Percentiles rank a stretch among this genome's conserved stretches.
Conservation (phyloP, 2,888 invertebrate species). For the Diachrysia chrysitis region DNA sequence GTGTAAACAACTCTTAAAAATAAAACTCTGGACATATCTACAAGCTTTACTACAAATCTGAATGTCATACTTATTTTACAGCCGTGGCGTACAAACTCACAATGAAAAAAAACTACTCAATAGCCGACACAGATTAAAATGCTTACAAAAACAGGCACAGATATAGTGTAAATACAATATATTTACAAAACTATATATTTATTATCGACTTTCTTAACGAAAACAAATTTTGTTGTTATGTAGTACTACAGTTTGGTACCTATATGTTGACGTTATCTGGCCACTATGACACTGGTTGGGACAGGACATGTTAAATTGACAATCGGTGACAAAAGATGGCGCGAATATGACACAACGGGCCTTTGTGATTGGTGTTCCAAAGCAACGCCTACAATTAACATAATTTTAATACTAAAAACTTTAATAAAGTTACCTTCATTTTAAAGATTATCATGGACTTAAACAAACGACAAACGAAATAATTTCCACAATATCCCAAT, state of each 20-base stretch:
- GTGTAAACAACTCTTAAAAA: conserved; percentile 15
- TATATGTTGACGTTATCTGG: conserved; percentile 9
- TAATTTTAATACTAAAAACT: background rate
- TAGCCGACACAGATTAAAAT: conserved; percentile 41
- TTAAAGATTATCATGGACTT: background rate
- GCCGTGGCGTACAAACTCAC: conserved; percentile 35
- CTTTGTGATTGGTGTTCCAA: background rate
- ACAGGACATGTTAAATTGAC: background rate
- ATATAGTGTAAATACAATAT: conserved; percentile 46
- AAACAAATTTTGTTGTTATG: conserved; percentile 24
- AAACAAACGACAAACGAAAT: background rate
- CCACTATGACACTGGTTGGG: background rate
- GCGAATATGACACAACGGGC: background rate
- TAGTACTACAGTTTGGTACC: conserved; percentile 16
- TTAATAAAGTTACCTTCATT: background rate
- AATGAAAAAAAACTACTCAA: conserved; percentile 34
- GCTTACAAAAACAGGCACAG: conserved; percentile 52
- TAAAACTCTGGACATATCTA: conserved; percentile 46
- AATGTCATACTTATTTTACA: conserved; percentile 50
- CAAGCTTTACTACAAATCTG: conserved; percentile 48
- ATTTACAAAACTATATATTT: conserved; percentile 55
- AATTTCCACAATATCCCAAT: background rate
- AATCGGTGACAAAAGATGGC: background rate
- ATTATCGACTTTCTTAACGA: conserved; percentile 15
- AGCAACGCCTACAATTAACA: background rate